Evolutionary conservation across 2,888 invertebrate genomes (phyloP), one percentile per base, ranked within the genome.

Genomic region (Hedychridium roseum): DNA sequence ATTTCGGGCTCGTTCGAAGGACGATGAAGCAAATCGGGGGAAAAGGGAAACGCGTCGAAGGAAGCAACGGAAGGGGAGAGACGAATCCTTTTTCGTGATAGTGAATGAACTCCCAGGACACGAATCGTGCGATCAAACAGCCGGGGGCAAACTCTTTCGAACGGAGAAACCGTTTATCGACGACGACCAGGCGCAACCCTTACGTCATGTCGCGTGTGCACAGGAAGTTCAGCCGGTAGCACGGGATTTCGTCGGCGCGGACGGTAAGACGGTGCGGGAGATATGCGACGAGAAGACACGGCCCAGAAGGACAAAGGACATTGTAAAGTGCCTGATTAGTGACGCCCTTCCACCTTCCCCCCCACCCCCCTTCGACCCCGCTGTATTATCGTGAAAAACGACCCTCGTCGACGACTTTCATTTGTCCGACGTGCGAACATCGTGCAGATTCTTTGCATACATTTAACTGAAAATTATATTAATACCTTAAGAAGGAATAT

Each of bases 261-360:
- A 42, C 38, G 28, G 17, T 31, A 32, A 36, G 11, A 23, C 9
- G 9, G 23, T 23, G 23, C 35, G 45, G 55, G 32, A 42, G 37
- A 50, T 32, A 11, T 30, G 30, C 11, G 30, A 4, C 23, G 23
- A 31, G 20, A 48, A 52, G 47, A 39, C 28, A 57, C 45, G 49
- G 50, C 48, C 54, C 35, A 48, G 36, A 66, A 61, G 64, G 66
- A 67, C 66, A 64, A 68, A 68, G 66, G 71, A 72, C 70, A 68
- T 70, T 70, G 70, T 67, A 66, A 77, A 77, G 77, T 78, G 78
- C 76, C 76, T 78, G 73, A 74, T 76, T 74, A 74, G 74, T 71
- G 67, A 73, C 70, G 64, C 70, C 73, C 67, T 58, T 58, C 60
- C 59, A 55, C 60, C 56, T 65, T 60, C 57, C 60, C 60, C 56